Evolutionary conservation across 37 sponge, comb jelly and placozoan species (phyloP).

Genomic region (Spongia lamella): DNA sequence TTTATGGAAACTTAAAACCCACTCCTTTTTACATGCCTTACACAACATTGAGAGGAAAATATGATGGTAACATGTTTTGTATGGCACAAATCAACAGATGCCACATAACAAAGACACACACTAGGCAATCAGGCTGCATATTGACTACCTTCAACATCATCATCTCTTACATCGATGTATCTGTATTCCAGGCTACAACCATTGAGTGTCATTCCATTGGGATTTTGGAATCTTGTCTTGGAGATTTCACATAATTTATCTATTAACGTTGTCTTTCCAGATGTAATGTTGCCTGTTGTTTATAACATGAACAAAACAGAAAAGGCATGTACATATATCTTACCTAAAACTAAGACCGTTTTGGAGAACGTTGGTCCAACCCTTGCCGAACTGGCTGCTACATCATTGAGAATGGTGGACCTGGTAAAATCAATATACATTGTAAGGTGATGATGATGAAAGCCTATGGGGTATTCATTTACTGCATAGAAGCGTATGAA

Average conservation of each 20-base stretch:
- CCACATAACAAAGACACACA: not conserved
- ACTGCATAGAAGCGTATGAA: too few relatives aligned
- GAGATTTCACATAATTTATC: constrained; percentile 74
- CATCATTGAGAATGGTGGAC: constrained; percentile 82
- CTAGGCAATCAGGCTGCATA: constrained; percentile 4
- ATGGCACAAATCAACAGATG: not conserved
- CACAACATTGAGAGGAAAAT: too few relatives aligned
- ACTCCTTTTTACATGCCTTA: too few relatives aligned
- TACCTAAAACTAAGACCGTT: constrained; percentile 78
- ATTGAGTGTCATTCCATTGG: constrained; percentile 46
- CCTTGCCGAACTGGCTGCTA: constrained; percentile 56
- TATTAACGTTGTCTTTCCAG: constrained; percentile 81
- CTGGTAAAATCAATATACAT: constrained; percentile 12
- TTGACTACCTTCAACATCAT: constrained; percentile 91
- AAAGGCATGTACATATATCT: not conserved
- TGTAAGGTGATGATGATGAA: not conserved
- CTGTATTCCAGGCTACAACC: constrained; percentile 80
- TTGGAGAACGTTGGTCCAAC: constrained; percentile 55
- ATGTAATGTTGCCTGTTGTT: constrained; percentile 73
- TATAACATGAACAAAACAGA: not conserved
- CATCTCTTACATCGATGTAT: constrained; percentile 83
- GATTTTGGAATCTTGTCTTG: constrained; percentile 13
- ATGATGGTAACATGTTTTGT: not conserved
- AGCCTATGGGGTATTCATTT: not conserved
- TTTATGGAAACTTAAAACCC: too few relatives aligned